Percentiles rank a stretch among this genome's conserved stretches.
Evolutionary conservation across 2,113 vertebrate species (phyloP).

Genomic region (Burhinus oedicnemus): DNA sequence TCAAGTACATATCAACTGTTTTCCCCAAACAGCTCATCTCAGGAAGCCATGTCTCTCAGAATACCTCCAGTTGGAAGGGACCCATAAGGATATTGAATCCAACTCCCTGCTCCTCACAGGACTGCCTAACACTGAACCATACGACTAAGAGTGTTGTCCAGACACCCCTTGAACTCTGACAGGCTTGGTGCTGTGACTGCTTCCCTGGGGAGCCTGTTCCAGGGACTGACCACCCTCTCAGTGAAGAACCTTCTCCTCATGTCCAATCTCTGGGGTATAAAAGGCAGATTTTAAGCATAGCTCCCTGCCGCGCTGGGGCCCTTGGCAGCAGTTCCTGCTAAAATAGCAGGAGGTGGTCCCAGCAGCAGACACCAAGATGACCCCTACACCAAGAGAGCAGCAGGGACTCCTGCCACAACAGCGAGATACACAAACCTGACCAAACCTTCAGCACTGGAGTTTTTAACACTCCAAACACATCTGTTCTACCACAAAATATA

Average conservation of each 20-base stretch:
- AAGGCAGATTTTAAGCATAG: neutral
- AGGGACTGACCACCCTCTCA: no score
- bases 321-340: neutral
- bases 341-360: neutral
- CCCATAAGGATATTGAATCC: neutral
- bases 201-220: neutral
- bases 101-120: neutral
- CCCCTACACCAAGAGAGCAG: neutral
- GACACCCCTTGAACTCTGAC: neutral
- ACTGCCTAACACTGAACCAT: neutral
- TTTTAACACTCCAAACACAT: neutral
- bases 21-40: neutral
- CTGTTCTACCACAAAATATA: neutral
- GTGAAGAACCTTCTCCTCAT: neutral
- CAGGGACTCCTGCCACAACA: fast-evolving
- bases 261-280: neutral
- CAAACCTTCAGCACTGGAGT: neutral
- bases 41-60: neutral
- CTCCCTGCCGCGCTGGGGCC: neutral
- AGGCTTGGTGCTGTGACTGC: neutral
- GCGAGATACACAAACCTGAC: fast-evolving
- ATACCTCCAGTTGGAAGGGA: neutral
- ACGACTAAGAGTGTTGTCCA: fast-evolving
- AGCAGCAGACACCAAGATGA: neutral
- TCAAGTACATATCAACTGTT: neutral